phyloP scores from a whole-genome alignment of 2,888 invertebrate genomes.

The Aporophyla lueneburgensis region DNA sequence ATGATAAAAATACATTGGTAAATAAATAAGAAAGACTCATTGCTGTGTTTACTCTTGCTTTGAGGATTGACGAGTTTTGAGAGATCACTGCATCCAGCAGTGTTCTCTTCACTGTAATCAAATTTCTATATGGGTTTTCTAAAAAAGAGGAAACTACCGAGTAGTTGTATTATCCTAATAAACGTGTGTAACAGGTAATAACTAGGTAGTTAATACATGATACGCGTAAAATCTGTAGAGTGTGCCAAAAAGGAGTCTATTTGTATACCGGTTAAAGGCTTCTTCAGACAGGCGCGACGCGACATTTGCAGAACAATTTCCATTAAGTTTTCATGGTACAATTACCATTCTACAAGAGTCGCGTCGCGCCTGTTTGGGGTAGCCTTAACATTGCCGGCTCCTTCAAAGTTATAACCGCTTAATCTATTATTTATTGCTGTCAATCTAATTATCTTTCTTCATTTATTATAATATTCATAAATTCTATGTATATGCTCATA shows the following conservation, averaged over 20 bases:
- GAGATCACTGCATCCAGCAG: background rate
- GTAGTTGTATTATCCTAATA: background rate
- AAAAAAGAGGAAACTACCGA: background rate
- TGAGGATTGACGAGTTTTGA: background rate
- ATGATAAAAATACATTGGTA: background rate
- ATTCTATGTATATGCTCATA: conserved; percentile 6
- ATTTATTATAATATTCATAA: background rate
- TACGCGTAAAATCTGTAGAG: background rate
- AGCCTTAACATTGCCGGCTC: background rate
- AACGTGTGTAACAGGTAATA: background rate
- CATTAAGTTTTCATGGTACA: too few species aligned
- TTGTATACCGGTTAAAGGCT: background rate
- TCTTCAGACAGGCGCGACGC: too few species aligned
- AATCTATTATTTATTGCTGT: background rate
- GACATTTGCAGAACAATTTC: too few species aligned
- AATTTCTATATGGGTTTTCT: too few species aligned
- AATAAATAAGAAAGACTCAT: background rate
- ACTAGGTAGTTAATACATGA: background rate
- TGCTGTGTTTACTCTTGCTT: background rate
- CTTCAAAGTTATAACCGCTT: background rate
- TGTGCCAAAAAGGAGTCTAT: background rate
- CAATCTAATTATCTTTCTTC: conserved; percentile 2
- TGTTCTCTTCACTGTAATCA: too few species aligned
- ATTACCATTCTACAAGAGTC: too few species aligned
- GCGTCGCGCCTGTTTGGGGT: too few species aligned